Evolutionary conservation across 2,888 invertebrate species (phyloP), one percentile per base, ranked within the genome.

Genomic region (Phortica magna): DNA sequence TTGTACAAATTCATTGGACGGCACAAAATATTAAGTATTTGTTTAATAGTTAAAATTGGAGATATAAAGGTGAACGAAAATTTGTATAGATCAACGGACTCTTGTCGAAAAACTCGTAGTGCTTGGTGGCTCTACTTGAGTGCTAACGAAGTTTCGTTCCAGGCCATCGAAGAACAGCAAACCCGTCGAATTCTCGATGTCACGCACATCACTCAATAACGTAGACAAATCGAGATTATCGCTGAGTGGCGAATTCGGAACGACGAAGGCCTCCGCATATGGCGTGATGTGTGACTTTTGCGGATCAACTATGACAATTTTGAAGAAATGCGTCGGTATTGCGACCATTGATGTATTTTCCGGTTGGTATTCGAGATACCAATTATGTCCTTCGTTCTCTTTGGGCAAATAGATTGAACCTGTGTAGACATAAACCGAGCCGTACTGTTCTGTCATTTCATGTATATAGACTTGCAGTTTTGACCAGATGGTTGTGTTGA

Each of bases 231-330:
- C 82, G 5, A 78, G 71, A n/a, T 75, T 75, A 48, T 88, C 78
- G 64, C 4, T 71, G 5, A 87, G 41, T 1, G 77, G 22, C 3
- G 79, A 6, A 55, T 85, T 85, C 2, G 85, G 86, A 48, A 85
- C 39, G 3, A 88, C 85, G 78, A 82, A 85, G 0, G 89, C 83
- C 74, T 85, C 85, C 0, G 89, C 89, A 72, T 88, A 88, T 1
- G 85, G 88, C 10, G 77, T 59, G 0, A 48, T n/a, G n/a, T 77
- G 64, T 0, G 17, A 9, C 0, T 76, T 70, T 59, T 77, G 81
- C 2, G 82, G 74, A 76, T 85, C 89, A 12, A 85, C 75, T 7
- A 88, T 80, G n/a, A 85, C 42, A 6, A 85, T 78, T 72, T 88
- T 85, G 39, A 82, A 85, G 75, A 84, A 85, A 43, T 85, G 85